phyloP scores from a whole-genome alignment of 1,140 invertebrate species.

The Trinorchestia longiramus region DNA sequence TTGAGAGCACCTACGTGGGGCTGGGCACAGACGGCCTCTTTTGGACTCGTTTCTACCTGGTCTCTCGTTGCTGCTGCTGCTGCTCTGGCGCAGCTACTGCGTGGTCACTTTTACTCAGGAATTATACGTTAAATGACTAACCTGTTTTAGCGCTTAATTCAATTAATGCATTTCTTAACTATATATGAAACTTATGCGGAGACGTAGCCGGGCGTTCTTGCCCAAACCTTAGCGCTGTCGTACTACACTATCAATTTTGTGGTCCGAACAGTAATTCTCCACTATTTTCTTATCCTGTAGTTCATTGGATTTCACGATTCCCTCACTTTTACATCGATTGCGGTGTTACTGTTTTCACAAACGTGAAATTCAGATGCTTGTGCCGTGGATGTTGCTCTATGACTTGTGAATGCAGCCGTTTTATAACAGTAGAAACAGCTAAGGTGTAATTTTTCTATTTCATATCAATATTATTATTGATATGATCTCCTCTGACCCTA shows the following conservation, averaged over 20 bases:
- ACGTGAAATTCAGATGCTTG: too few relatives aligned
- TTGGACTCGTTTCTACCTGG: conserved; percentile 10
- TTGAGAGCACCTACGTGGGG: conserved; percentile 12
- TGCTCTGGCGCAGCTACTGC: background rate
- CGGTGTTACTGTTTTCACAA: too few relatives aligned
- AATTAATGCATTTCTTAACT: background rate
- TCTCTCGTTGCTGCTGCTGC: background rate
- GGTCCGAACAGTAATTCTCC: too few relatives aligned
- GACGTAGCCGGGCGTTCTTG: background rate
- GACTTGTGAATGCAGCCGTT: too few relatives aligned
- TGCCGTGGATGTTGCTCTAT: too few relatives aligned
- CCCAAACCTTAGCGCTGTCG: background rate
- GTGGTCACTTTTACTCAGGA: background rate
- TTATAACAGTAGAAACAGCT: too few relatives aligned
- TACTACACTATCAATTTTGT: background rate
- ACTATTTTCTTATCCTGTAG: too few relatives aligned
- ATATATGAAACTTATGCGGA: background rate
- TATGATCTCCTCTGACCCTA: too few relatives aligned
- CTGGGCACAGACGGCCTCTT: background rate
- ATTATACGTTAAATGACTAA: background rate
- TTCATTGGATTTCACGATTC: too few relatives aligned
- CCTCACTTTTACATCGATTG: too few relatives aligned
- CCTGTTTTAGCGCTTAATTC: background rate
- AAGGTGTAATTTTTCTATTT: too few relatives aligned
- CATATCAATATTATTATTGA: too few relatives aligned